Conservation (phyloP, 2,113 vertebrate species). For the Psophia crepitans region DNA sequence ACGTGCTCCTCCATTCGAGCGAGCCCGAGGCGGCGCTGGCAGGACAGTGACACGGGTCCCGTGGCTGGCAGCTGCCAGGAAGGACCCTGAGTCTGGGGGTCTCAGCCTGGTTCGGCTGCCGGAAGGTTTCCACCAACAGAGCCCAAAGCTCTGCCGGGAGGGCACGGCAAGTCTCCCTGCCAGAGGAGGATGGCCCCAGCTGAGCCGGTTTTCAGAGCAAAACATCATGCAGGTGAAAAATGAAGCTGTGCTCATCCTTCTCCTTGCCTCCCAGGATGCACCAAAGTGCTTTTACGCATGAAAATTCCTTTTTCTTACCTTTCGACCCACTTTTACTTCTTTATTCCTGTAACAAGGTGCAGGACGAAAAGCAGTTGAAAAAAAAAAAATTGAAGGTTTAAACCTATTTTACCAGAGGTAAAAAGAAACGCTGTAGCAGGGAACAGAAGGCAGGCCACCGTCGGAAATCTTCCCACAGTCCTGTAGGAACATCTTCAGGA, state of each 20-base stretch:
- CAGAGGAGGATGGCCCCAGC: background rate
- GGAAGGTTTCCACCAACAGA: background rate
- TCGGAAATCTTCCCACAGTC: background rate
- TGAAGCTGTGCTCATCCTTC: background rate
- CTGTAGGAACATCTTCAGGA: background rate
- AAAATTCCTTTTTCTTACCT: background rate
- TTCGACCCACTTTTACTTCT: background rate
- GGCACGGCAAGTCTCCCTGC: accelerated
- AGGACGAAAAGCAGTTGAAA: background rate
- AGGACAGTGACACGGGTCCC: background rate
- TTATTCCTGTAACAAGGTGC: background rate
- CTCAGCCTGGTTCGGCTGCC: background rate
- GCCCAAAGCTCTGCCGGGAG: background rate
- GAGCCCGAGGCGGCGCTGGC: background rate
- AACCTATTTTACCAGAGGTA: background rate
- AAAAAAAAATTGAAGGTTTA: background rate
- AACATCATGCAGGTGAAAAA: background rate
- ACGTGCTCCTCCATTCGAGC: background rate
- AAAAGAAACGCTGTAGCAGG: background rate
- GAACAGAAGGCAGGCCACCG: background rate
- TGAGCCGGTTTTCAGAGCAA: background rate
- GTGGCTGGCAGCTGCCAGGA: background rate
- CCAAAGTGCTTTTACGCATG: background rate
- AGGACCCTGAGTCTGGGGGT: background rate
- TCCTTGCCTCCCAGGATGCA: background rate